These are phyloP conservation scores for Lampris megalopsis DNA, from an alignment of 2,113 vertebrate genomes.

Conservation along the genomic window DNA sequence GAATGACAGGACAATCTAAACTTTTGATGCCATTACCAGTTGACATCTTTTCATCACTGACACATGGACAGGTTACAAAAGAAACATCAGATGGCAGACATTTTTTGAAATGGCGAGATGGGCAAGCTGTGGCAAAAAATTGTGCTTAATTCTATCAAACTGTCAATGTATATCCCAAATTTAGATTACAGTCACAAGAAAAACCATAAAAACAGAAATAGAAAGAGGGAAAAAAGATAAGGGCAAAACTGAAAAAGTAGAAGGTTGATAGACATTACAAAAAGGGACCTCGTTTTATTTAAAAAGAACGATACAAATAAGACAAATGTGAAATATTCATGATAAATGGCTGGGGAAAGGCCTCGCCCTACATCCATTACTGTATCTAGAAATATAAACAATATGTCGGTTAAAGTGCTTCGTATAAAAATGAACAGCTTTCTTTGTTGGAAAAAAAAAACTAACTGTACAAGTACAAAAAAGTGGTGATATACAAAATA, in stretches of 20 bases:
- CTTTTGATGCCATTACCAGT: no score
- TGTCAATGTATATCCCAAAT: no score
- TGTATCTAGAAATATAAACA: constrained; percentile 27
- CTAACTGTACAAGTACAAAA: constrained; percentile 38
- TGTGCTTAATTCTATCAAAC: no score
- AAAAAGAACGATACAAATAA: constrained; percentile 18
- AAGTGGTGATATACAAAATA: constrained; percentile 30
- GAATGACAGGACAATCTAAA: no score
- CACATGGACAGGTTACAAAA: no score
- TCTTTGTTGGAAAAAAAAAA: constrained; percentile 39
- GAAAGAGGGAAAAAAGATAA: constrained; percentile 1
- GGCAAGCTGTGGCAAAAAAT: no score
- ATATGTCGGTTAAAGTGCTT: constrained; percentile 69
- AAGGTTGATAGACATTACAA: constrained; percentile 17
- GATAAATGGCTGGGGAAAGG: constrained; percentile 20
- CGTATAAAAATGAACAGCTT: constrained; percentile 52
- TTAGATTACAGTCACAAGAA: no score
- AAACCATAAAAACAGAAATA: no score
- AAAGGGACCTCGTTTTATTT: constrained; percentile 13
- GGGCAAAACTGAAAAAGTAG: background rate
- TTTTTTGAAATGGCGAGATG: no score
- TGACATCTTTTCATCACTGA: no score
- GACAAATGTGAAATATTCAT: constrained; percentile 13
- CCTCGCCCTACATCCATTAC: constrained; percentile 17
- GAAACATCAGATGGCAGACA: no score